Percentiles rank a stretch among this genome's conserved stretches.
phyloP scores from a whole-genome alignment of 2,113 vertebrate species.

The Chamaea fasciata region DNA sequence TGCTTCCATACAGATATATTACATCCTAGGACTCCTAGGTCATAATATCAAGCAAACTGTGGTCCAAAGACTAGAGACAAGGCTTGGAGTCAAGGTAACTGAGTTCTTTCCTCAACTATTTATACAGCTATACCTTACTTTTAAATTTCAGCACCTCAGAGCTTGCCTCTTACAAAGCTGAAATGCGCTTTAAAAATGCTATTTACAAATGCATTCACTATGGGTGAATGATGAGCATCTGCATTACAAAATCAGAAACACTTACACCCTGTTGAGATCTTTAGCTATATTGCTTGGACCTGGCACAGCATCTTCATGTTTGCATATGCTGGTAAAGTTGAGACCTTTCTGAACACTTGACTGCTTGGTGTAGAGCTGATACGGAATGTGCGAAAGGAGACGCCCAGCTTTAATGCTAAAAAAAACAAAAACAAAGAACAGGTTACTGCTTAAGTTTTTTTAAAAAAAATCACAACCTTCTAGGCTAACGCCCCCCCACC shows the following conservation, averaged over 20 bases:
- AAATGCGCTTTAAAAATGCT: background rate
- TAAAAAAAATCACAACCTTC: background rate
- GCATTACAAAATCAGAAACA: conserved; percentile 9
- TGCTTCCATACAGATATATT: background rate
- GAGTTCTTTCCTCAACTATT: background rate
- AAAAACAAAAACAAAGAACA: background rate
- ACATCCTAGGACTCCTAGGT: background rate
- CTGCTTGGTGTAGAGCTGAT: conserved; percentile 92
- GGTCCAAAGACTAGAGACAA: background rate
- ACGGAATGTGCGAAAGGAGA: conserved; percentile 86
- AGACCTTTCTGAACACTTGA: conserved; percentile 78
- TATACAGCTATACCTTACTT: background rate
- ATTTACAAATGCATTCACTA: background rate
- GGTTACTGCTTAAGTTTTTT: background rate
- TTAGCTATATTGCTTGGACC: conserved; percentile 77
- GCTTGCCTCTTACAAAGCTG: background rate
- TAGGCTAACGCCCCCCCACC: background rate
- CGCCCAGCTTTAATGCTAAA: conserved; percentile 89
- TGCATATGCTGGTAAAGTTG: conserved; percentile 78
- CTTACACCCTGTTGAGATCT: conserved; percentile 80
- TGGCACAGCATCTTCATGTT: conserved; percentile 72
- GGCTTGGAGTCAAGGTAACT: background rate
- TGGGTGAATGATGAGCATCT: background rate
- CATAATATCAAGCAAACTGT: background rate
- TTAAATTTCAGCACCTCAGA: background rate